Conservation (phyloP, 1,140 invertebrate species). For the Ylistrum balloti region DNA sequence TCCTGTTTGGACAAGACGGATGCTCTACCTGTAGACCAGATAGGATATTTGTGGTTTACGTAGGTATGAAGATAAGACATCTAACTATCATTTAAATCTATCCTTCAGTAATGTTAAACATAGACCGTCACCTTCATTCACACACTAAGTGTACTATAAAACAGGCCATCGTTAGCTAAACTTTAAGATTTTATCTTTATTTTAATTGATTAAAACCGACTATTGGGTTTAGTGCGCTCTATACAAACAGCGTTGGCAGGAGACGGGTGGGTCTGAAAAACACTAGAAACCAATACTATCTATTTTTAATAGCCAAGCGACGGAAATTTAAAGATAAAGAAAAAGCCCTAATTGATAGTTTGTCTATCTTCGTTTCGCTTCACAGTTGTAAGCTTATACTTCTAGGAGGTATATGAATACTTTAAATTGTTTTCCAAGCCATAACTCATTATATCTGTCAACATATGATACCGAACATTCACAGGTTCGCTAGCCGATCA, state of each 20-base stretch:
- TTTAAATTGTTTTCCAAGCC: constrained; percentile 4
- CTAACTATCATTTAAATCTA: background rate
- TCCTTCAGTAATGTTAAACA: constrained; percentile 2
- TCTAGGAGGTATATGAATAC: background rate
- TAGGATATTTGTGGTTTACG: background rate
- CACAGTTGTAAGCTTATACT: constrained; percentile 17
- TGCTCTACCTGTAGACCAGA: background rate
- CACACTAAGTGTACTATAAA: background rate
- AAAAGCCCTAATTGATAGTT: constrained; percentile 13
- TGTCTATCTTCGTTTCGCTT: background rate
- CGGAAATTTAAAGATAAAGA: constrained; percentile 21
- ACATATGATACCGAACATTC: background rate
- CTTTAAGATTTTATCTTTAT: background rate
- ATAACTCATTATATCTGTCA: constrained; percentile 6
- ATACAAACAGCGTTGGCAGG: background rate
- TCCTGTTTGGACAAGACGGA: background rate
- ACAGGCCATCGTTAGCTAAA: constrained; percentile 37
- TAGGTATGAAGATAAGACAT: background rate
- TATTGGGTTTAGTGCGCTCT: background rate
- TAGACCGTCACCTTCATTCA: background rate
- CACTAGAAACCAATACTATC: constrained; percentile 26
- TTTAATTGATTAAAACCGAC: constrained; percentile 34
- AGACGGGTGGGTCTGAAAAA: constrained; percentile 11
- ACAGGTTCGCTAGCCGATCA: background rate
- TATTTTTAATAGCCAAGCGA: constrained; percentile 24